Base-by-base conservation (phyloP, 2,113 vertebrate genomes). In the Helogale parvula region DNA sequence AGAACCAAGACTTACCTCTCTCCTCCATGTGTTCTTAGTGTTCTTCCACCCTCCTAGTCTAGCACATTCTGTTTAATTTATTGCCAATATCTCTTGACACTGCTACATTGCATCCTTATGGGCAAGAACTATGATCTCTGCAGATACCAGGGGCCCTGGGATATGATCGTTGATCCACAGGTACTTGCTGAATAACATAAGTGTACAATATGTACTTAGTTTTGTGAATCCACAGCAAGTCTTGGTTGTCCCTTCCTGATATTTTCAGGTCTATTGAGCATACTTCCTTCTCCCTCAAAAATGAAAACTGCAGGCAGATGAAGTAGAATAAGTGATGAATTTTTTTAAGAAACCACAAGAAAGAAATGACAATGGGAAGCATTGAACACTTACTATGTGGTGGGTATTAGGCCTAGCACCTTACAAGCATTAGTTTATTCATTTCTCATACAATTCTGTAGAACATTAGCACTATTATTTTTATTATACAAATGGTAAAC, bases 21-120 rank as follows among this genome's bases (percentile, higher is more conserved):
- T 38, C 23, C 25, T 71, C 76, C 65, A 31, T 2, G 23, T 27
- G 63, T 0, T 31, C 11, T 3, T 2, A 52, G 3, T 2, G 3
- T 17, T 19, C 33, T 63, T 13, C 9, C 52, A 2, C 17, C 11
- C 16, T 41, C 17, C 19, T 23, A 16, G 25, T 35, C 52, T 23
- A 60, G 35, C 50, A 60, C 21, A 65, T 4, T 45, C n/a, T 29
- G 27, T 57, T 87, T 38, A 23, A 63, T 50, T 35, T 63, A 17
- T 16, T 25, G 2, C 7, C 57, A 33, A n/a, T 38, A 31, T 12
- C 17, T 63, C 29, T 72, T 63, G 31, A 77, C 2, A n/a, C 6
- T 17, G 81, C 0, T 60, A 52, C 52, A 63, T 25, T 14, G 1
- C 6, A 9, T 33, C 12, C 27, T 57, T 41, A 12, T 14, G 25